These are phyloP conservation scores for Achroia grisella DNA, from an alignment of 1,140 invertebrate genomes.

Conservation along the genomic window DNA sequence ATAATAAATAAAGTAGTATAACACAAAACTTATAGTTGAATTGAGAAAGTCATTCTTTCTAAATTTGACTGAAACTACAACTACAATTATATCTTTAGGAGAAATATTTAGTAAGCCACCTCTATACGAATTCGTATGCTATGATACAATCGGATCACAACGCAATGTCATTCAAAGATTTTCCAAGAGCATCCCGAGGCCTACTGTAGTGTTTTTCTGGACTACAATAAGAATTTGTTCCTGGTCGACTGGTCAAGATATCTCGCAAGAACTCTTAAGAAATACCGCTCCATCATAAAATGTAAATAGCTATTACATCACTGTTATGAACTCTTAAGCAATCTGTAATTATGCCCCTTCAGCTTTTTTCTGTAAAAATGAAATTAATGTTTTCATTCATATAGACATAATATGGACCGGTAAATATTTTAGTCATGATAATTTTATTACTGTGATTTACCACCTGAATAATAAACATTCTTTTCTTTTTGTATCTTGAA, in stretches of 20 bases:
- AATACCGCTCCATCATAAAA: slow-evolving; percentile 62
- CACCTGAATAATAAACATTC: no score
- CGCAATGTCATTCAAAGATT: slow-evolving; percentile 55
- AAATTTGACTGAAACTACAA: background rate
- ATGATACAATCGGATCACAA: slow-evolving; percentile 27
- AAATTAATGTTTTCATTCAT: no score
- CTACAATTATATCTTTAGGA: background rate
- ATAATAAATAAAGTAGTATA: no score
- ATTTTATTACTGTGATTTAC: no score
- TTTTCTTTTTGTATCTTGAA: no score
- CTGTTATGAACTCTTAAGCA: slow-evolving; percentile 39
- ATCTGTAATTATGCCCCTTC: slow-evolving; percentile 40
- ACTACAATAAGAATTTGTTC: slow-evolving; percentile 53
- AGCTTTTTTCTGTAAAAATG: background rate
- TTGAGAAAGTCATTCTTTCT: no score
- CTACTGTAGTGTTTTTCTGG: slow-evolving; percentile 47
- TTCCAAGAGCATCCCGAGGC: slow-evolving; percentile 35
- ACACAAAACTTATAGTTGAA: no score
- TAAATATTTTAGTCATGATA: no score
- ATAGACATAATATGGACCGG: no score
- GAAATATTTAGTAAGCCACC: background rate
- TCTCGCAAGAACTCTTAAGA: slow-evolving; percentile 25
- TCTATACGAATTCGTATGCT: slow-evolving; percentile 14
- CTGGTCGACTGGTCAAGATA: slow-evolving; percentile 54
- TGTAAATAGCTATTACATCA: slow-evolving; percentile 50